Evolutionary conservation across 1,140 invertebrate species (phyloP).

Genomic region (Drosophila pandora): DNA sequence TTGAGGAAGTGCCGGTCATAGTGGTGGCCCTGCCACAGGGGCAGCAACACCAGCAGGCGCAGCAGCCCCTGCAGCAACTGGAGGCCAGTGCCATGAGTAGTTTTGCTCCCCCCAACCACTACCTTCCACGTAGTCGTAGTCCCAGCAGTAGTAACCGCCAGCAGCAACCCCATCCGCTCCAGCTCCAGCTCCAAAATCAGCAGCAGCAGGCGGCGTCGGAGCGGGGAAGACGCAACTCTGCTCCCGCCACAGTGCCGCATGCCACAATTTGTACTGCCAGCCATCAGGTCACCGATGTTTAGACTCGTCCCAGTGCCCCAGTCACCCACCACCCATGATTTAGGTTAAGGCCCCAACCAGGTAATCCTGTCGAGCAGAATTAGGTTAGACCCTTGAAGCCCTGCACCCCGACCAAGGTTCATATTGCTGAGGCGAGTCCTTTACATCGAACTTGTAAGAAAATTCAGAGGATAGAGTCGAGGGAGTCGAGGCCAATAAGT

Average conservation of each 20-base stretch:
- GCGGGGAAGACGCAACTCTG: conserved; percentile 70
- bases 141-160: conserved; percentile 67
- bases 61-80: conserved; percentile 36
- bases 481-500: too few relatives aligned
- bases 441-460: conserved; percentile 17
- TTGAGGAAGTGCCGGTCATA: conserved; percentile 74
- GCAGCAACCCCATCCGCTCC: conserved; percentile 36
- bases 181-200: conserved; percentile 42
- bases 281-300: conserved; percentile 81
- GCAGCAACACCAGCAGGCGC: conserved; percentile 30
- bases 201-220: conserved; percentile 33
- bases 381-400: background rate
- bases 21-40: conserved; percentile 65
- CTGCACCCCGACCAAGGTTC: conserved; percentile 33
- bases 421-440: conserved; percentile 2
- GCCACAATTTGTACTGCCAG: conserved; percentile 76
- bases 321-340: conserved; percentile 9
- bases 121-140: conserved; percentile 75
- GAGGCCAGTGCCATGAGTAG: conserved; percentile 56
- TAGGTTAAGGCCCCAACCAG: conserved; percentile 4
- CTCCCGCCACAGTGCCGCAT: conserved; percentile 68
- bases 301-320: conserved; percentile 13
- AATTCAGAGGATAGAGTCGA: background rate
- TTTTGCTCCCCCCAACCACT: conserved; percentile 62
- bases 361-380: conserved; percentile 1